Base-by-base conservation (phyloP, 2,797 vertebrate species). In the Pogonophryne albipinna region DNA sequence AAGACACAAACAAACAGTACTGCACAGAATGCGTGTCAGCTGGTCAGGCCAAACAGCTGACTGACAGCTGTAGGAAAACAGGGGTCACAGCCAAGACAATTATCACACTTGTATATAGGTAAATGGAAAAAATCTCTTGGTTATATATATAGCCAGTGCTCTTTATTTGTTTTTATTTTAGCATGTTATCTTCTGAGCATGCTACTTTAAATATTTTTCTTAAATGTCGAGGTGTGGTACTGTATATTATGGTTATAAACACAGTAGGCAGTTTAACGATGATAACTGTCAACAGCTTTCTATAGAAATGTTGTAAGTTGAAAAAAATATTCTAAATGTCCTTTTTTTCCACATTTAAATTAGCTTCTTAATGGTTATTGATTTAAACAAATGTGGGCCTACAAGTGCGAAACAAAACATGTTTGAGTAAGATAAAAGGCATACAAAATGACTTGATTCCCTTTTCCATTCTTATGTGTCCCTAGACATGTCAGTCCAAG, bases 401-500 rank as follows among this genome's bases (percentile, higher is more conserved):
- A 17, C 10, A 15, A 49, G 16, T 59, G 27, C 6, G 41, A 60
- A 20, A 34, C 45, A 49, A 34, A 51, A 49, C 9, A 52, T 23
- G 3, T 10, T n/a, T 50, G 11, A 20, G 1, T 38, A 23, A 44
- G 27, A 34, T 49, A 7, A 9, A 42, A 31, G 65, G 5, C 12
- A 19, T 57, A 31, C 5, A 44, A 34, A 61, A 34, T 67, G 1
- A 31, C 17, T 10, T 6, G 70, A 45, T 10, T n/a, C 10, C 20
- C 34, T 57, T 15, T 76, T 17, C 82, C 12, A 63, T 3, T 57
- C 2, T 66, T 31, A 8, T 79, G 27, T 58, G 66, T 80, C 57
- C 16, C 17, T 74, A 99, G 98, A 92, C 93, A 10, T 99, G 98
- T 87, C 96, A 96, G 79, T 99, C 97, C 53, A 99, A 98, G 85